Percentiles rank a stretch among this genome's conserved stretches.
These are phyloP conservation scores for Mergus octosetaceus DNA, from an alignment of 2,797 vertebrate genomes.

Conservation along the genomic window DNA sequence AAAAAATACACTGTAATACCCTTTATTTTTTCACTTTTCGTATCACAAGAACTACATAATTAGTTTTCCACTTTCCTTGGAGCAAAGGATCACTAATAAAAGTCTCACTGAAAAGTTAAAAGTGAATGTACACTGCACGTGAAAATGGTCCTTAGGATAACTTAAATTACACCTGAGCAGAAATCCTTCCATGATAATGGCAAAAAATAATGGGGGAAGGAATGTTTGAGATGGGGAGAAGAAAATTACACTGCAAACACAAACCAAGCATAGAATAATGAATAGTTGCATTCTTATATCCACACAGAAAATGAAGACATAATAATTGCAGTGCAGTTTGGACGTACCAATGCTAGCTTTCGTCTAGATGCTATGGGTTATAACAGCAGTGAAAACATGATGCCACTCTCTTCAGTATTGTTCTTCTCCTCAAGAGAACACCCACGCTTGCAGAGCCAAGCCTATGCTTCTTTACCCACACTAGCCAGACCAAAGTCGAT, in stretches of 20 bases:
- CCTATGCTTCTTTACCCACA: rapidly evolving
- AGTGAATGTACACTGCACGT: not conserved
- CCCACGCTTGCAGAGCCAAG: not conserved
- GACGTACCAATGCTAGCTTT: not conserved
- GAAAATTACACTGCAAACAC: conserved; percentile 18
- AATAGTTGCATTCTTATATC: not conserved
- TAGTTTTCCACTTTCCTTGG: not conserved
- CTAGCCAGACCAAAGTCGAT: not conserved
- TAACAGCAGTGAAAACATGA: not conserved
- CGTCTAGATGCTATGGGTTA: not conserved
- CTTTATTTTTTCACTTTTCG: not conserved
- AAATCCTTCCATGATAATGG: not conserved
- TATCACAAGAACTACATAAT: not conserved
- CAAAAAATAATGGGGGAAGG: not conserved
- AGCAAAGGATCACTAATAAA: not conserved
- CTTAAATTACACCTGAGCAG: not conserved
- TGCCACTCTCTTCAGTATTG: not conserved
- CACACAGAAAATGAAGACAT: not conserved
- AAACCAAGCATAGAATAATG: not conserved
- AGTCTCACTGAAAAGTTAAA: not conserved
- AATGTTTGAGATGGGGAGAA: not conserved
- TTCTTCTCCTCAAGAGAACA: rapidly evolving
- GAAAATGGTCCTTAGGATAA: not conserved
- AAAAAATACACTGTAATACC: rapidly evolving
- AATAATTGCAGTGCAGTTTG: conserved; percentile 24